Base-by-base conservation (phyloP, 53 echinoderm and acorn worm species). In the Mesocentrotus franciscanus region DNA sequence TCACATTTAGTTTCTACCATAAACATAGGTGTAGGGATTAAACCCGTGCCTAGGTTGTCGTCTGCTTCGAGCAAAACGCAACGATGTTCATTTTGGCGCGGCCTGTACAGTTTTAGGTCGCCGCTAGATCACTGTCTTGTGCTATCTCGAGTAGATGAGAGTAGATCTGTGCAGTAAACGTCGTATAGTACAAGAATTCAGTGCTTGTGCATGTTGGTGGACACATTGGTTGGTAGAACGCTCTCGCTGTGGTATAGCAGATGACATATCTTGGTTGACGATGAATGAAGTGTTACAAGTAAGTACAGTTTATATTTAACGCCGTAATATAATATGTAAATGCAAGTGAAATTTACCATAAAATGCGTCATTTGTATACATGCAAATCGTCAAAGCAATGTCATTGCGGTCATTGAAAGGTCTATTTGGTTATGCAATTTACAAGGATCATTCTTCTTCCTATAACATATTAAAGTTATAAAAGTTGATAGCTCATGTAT, bases 231-330 rank as follows among this genome's bases (percentile, higher is more conserved):
- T 81, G 42, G 33, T 1, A 12, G 22, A 18, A 22, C 17, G 20
- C 18, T 81, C 20, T 10, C 18, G 15, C 42, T 20, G 20, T 42
- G 81, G 81, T 13, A 39, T 81, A 18, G 39, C 39, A 39, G 11
- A 81, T 36, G 22, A 36, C 42, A 16, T 81, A 20, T 22, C 22
- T 8, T 81, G 22, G 39, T 42, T 20, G 42, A 81, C 16, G 22
- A 81, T 64, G 64, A 64, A 64, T 81, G 36, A 81, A 81, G 42
- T 81, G 36, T 20, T 18, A 81, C 81, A 81, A 81, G 81, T 81
- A 36, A 81, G 81, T 81, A 81, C 8, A 39, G 75, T 64, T 64
- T 64, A 16, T 64, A 64, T 64, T 16, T 18, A 64, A 64, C 6
- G 64, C 17, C 64, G 17, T 64, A 18, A n/a, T n/a, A n/a, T n/a